These are phyloP conservation scores for Erethizon dorsatum DNA, from an alignment of 2,797 vertebrate genomes.

Conservation along the genomic window DNA sequence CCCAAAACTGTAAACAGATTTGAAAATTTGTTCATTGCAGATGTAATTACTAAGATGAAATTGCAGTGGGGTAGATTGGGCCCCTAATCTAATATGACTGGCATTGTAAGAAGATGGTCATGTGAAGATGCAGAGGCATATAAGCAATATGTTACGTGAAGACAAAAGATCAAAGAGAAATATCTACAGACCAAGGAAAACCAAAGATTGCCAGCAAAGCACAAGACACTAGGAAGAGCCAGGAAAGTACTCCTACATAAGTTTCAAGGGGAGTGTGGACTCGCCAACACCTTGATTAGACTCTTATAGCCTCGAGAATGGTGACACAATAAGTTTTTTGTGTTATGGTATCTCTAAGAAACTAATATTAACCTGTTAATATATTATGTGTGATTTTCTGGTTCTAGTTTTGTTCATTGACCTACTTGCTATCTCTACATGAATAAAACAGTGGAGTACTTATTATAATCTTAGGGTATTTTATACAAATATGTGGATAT, in stretches of 20 bases:
- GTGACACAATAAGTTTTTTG: not conserved
- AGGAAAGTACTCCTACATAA: not conserved
- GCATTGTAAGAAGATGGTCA: not conserved
- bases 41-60: not conserved
- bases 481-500: not conserved
- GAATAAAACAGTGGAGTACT: not conserved
- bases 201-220: not conserved
- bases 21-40: not conserved
- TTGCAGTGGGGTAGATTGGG: too few species aligned
- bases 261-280: not conserved
- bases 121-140: not conserved
- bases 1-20: not conserved
- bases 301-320: not conserved
- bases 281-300: not conserved
- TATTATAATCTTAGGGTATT: not conserved
- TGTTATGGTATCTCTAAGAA: not conserved
- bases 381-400: not conserved
- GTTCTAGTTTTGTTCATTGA: not conserved
- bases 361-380: not conserved
- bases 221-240: not conserved
- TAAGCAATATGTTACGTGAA: not conserved
- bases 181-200: not conserved
- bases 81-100: not conserved
- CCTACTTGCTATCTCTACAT: not conserved
- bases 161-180: not conserved